Base-by-base conservation (phyloP, 2,113 vertebrate species). In the Xiphophorus maculatus region DNA sequence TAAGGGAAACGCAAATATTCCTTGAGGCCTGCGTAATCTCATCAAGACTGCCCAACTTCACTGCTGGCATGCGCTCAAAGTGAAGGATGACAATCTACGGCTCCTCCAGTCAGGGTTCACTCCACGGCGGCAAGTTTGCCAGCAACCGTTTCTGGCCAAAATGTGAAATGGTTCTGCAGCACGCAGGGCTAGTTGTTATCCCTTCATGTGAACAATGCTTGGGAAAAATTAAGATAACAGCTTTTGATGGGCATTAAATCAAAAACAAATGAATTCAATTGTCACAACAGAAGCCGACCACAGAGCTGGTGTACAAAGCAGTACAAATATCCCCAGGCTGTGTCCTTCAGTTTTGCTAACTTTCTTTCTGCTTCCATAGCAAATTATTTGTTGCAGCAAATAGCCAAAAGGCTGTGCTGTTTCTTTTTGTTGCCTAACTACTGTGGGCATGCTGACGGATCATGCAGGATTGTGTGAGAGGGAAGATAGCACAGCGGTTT, bases 351-450 rank as follows among this genome's bases (percentile, higher is more conserved):
- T 83, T 74, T 75, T 73, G n/a, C 64, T 77, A 85, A 84, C 79
- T 84, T 83, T 68, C 54, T 85, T 81, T 91, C 73, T 90, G 71
- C 87, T 88, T 91, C 86, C 87, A 89, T 88, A 92, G 90, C 85
- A 88, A 86, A 92, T 92, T 69, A 89, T 91, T 91, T 92, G 82
- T 83, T 82, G 82, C 71, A 82, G 90, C 81, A 90, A 92, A 93
- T 78, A 87, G 84, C 91, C 87, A 69, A 85, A 81, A 90, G 83
- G 79, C 85, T 88, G 54, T 66, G 80, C 71, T 42, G 73, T 67
- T 79, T 88, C 71, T 84, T 76, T 89, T 74, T 83, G 84, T 86
- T 88, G 73, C 74, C 92, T 80, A 69, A 72, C 76, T 76, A 71
- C 68, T 80, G 79, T 91, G 78, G 79, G 76, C 63, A 66, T 60